Conservation (phyloP, 2,888 invertebrate genomes). For the Erpobdella octoculata region DNA sequence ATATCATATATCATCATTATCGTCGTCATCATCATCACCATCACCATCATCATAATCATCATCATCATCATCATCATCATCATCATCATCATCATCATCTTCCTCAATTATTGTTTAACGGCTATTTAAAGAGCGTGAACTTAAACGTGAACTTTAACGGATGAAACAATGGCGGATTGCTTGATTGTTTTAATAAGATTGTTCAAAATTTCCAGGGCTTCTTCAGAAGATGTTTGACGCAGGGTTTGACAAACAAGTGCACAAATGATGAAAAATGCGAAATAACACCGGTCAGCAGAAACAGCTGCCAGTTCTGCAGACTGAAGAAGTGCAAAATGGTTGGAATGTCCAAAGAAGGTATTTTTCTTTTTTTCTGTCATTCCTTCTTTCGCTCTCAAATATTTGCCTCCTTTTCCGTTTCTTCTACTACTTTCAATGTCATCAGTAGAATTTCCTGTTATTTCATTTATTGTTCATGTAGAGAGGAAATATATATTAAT, state of each 20-base stretch:
- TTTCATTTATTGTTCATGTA: background rate
- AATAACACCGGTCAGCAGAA: constrained; percentile 51
- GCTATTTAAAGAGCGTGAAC: no score
- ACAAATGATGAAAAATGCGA: constrained; percentile 52
- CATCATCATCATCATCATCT: constrained; percentile 26
- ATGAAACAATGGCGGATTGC: no score
- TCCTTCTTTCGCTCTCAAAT: background rate
- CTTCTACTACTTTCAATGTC: background rate
- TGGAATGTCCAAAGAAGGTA: constrained; percentile 51
- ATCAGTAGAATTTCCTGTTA: background rate
- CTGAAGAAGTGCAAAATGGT: constrained; percentile 52
- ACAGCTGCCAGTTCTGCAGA: constrained; percentile 52
- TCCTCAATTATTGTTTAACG: no score
- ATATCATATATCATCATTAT: constrained; percentile 27
- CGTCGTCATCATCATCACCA: constrained; percentile 21
- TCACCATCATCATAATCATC: constrained; percentile 24
- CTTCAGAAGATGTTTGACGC: constrained; percentile 51
- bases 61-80: constrained; percentile 27
- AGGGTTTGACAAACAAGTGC: constrained; percentile 52
- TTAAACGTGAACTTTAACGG: no score
- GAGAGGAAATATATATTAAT: background rate
- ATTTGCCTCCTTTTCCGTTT: background rate
- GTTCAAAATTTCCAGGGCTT: no score
- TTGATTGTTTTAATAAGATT: no score
- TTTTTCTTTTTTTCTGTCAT: background rate